A percentile compares a stretch with the other conserved stretches of the same genome.
phyloP scores from a whole-genome alignment of 2,797 vertebrate species.

The Urocyon cinereoargenteus region DNA sequence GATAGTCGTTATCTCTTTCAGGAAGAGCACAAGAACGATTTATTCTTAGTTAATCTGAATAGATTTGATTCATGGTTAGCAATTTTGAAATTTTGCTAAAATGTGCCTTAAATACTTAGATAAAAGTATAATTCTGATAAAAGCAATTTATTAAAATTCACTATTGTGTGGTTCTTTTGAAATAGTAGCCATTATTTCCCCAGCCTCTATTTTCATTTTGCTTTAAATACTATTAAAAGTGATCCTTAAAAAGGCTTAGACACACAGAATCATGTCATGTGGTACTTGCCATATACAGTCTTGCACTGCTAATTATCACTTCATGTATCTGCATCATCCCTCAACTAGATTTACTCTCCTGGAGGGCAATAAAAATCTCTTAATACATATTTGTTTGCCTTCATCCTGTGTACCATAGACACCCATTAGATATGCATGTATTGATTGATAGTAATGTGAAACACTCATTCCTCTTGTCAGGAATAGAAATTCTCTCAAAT shows the following conservation, averaged over 20 bases:
- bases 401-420: background rate
- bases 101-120: conserved; percentile 21
- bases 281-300: background rate
- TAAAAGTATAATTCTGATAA: conserved; percentile 61
- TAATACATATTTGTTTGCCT: background rate
- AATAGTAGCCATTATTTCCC: conserved; percentile 52
- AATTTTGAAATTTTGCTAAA: conserved; percentile 67
- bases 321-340: background rate
- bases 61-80: conserved; percentile 34
- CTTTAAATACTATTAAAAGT: conserved; percentile 54
- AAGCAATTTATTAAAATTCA: conserved; percentile 61
- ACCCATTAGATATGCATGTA: background rate
- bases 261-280: background rate
- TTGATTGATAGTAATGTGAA: background rate
- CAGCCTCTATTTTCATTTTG: conserved; percentile 51
- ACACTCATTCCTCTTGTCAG: background rate
- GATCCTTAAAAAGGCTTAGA: conserved; percentile 29
- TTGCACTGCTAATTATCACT: background rate
- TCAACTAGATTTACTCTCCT: background rate
- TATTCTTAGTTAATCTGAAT: background rate
- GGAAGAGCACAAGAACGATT: conserved; percentile 8
- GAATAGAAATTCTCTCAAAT: background rate
- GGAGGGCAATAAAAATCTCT: background rate
- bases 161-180: conserved; percentile 20
- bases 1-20: conserved; percentile 44